Base-by-base conservation (phyloP, 2,113 vertebrate species). In the Mustela lutreola region DNA sequence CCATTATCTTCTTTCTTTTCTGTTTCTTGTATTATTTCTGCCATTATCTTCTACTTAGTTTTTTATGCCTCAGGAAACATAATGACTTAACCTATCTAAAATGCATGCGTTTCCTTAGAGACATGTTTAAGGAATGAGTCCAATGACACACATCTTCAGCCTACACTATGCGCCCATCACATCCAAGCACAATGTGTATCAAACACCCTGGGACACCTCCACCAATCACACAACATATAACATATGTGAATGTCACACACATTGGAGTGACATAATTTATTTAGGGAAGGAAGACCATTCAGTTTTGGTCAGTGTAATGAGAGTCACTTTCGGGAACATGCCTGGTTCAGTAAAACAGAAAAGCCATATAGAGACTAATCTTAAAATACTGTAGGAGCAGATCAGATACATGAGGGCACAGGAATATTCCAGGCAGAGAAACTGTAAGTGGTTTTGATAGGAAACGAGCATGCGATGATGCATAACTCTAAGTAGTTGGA, bases 241-340 rank as follows among this genome's bases (percentile, higher is more conserved):
- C 33, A 53, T 50, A 56, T 39, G 85, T 31, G 60, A 60, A 70
- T 85, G 42, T 53, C 19, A 24, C 45, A 91, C 31, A 91, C 42
- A 42, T 42, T 7, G 22, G 73, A 70, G 76, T 70, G 24, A 88
- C 62, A 26, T 28, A 42, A 22, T 97, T 92, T 96, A 96, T 94
- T 93, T 76, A 83, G 28, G 22, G 45, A 82, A 92, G 45, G 28
- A 88, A 53, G 26, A 24, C 81, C 7, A 65, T 85, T 82, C 8
- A n/a, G 5, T 15, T 62, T 36, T 28, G 8, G 50, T 73, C 78
- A 22, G 19, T n/a, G 42, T 39, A 70, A 87, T 16, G 19, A 96
- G 58, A 71, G 4, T 42, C 31, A 45, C 22, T 76, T 56, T 81
- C 24, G 82, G 45, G 76, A 91, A 75, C 85, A 53, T 48, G 33